Conservation (phyloP, 2,888 invertebrate genomes). For the Zootermopsis nevadensis region DNA sequence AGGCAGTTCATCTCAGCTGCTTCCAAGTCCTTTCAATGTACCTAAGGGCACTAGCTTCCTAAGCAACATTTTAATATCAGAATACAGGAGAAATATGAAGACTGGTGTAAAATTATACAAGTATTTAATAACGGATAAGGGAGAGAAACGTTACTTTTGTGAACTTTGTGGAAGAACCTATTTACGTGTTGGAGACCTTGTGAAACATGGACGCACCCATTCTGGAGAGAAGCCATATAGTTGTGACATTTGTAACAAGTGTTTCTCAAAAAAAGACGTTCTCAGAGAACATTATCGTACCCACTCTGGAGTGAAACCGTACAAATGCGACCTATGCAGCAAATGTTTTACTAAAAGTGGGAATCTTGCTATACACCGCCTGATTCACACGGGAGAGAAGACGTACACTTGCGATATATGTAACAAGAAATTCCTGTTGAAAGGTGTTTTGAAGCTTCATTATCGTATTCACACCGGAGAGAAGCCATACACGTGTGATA, state of each 20-base stretch:
- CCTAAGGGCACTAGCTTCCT: neutral
- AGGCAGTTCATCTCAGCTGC: neutral
- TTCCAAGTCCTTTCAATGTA: no score
- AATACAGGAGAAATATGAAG: neutral
- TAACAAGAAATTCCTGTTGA: neutral
- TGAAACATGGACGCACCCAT: neutral
- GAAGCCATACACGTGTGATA: neutral
- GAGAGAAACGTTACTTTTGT: constrained; percentile 9
- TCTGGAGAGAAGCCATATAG: neutral
- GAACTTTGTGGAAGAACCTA: neutral
- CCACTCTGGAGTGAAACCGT: constrained; percentile 3
- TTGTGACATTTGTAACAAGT: neutral
- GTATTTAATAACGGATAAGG: neutral
- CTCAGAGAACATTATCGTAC: neutral
- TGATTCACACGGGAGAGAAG: constrained; percentile 11
- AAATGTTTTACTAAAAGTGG: neutral
- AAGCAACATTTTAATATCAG: neutral
- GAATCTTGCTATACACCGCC: neutral
- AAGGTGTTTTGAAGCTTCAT: neutral
- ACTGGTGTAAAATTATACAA: neutral
- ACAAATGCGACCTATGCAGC: neutral
- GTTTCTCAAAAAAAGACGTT: neutral
- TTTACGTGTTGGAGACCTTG: neutral
- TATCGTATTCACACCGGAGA: neutral
- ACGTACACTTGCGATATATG: neutral